Evolutionary conservation across 2,113 vertebrate species (phyloP), one percentile per base, ranked within the genome.

Genomic region (Aspiorhynchus laticeps): DNA sequence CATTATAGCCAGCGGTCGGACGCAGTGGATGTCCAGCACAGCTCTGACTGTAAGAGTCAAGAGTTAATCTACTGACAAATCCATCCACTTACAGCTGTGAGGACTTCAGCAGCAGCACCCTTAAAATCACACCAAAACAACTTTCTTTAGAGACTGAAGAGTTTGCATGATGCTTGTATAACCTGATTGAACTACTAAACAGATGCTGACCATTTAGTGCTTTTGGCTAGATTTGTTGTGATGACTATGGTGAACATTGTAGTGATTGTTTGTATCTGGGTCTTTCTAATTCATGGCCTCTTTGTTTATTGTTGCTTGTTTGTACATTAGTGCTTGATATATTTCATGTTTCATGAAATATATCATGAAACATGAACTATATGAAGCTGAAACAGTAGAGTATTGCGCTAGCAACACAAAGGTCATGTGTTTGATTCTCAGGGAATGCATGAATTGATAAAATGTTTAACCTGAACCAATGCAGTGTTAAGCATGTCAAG

Each of bases 1-100:
- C 89, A 63, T 17, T 11, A 65, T 67, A 75, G 14, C 74, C 80
- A 24, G 71, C 48, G 3, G 43, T 36, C 36, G 21, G 80, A 88
- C 61, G 28, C 51, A 48, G 56, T 69, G 41, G 59, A 80, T 69
- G 74, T 86, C 80, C 83, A 83, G 36, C 46, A 61, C 80, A 71
- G n/a, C 43, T 69, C 33, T 77, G 26, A 73, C 56, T 73, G 83
- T 33, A 86, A 67, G 74, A 78, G 56, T 78, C 84, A 76, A 84
- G 65, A 73, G 84, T 77, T 86, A 59, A 78, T 85, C 19, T 86
- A 59, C 41, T 78, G 71, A 63, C 84, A 83, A 78, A 86, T 86
- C 63, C 48, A 41, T 74, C 63, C 59, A 36, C 76, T 75, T 75
- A 46, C 38, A 43, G 73, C 73, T 46, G 11, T 26, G 41, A 75